Percentiles rank a stretch among this genome's conserved stretches.
Conservation (phyloP, 2,113 vertebrate genomes). For the Forbesichthys agassizii region DNA sequence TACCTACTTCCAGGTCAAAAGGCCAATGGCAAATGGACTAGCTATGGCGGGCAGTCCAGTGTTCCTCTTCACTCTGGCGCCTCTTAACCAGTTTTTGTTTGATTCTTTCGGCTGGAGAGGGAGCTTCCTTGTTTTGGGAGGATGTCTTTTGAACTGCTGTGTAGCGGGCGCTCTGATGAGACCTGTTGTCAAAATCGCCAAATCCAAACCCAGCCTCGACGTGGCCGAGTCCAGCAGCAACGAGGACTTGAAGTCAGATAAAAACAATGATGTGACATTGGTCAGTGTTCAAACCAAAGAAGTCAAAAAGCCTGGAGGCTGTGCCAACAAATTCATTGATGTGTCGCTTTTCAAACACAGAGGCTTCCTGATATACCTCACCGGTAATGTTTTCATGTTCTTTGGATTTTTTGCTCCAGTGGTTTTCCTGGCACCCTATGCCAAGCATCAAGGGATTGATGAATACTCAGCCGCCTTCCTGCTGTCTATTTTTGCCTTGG, state of each 20-base stretch:
- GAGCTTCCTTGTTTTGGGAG: constrained; percentile 94
- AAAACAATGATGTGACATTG: constrained; percentile 30
- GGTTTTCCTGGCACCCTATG: constrained; percentile 94
- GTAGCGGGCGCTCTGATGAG: constrained; percentile 95
- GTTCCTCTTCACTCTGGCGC: constrained; percentile 91
- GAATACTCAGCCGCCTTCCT: constrained; percentile 92
- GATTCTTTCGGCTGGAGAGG: constrained; percentile 92
- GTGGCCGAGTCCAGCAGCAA: constrained; percentile 74
- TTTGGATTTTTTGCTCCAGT: constrained; percentile 93
- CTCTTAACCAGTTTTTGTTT: constrained; percentile 90
- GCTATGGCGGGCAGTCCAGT: constrained; percentile 98
- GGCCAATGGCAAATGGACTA: constrained; percentile 92
- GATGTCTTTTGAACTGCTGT: constrained; percentile 91
- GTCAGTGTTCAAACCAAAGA: too few relatives aligned
- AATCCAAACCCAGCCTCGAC: too few relatives aligned
- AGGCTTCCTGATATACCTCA: constrained; percentile 91
- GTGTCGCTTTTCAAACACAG: constrained; percentile 90
- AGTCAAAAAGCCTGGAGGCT: constrained; percentile 58
- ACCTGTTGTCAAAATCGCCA: constrained; percentile 75
- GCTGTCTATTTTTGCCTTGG: constrained; percentile 92
- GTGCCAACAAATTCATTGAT: constrained; percentile 89
- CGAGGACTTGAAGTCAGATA: constrained; percentile 67
- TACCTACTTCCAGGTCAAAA: constrained; percentile 92
- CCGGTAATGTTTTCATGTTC: constrained; percentile 92
- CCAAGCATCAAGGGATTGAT: constrained; percentile 87